These are phyloP conservation scores for Hesperophylax magnus DNA, from an alignment of 1,140 invertebrate species.

Conservation along the genomic window DNA sequence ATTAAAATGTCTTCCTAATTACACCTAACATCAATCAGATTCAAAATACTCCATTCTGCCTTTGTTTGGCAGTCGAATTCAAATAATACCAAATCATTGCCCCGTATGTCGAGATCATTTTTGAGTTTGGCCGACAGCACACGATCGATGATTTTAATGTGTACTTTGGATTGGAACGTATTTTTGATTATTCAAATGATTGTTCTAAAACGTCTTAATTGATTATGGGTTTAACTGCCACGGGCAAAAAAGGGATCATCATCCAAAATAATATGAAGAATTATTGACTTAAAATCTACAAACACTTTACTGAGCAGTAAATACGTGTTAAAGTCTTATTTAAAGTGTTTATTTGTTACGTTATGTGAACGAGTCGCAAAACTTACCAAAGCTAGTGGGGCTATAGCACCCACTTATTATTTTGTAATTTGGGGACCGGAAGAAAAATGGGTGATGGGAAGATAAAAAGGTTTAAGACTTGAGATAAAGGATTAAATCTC, in stretches of 20 bases:
- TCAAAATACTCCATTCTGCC: conserved; percentile 57
- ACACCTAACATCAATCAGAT: conserved; percentile 72
- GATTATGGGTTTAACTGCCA: conserved; percentile 29
- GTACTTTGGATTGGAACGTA: neutral
- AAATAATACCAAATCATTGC: conserved; percentile 56
- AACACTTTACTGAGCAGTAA: no score
- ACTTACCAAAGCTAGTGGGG: no score
- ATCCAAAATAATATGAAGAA: neutral
- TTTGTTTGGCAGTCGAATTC: conserved; percentile 57
- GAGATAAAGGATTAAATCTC: no score
- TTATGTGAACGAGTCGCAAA: no score
- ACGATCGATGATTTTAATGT: conserved; percentile 23
- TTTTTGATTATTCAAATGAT: conserved; percentile 31
- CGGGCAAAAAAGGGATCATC: conserved; percentile 3
- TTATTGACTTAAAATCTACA: no score
- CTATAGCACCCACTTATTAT: no score
- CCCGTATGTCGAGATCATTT: conserved; percentile 21
- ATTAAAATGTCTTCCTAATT: conserved; percentile 73
- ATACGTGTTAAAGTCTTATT: no score
- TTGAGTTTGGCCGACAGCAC: conserved; percentile 27
- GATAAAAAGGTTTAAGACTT: no score
- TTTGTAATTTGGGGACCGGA: no score
- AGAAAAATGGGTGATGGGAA: no score
- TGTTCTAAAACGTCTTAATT: conserved; percentile 24
- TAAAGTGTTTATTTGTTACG: no score